Percentiles rank a stretch among this genome's conserved stretches.
These are phyloP conservation scores for Euspilapteryx auroguttella DNA, from an alignment of 2,888 invertebrate species.

Conservation along the genomic window DNA sequence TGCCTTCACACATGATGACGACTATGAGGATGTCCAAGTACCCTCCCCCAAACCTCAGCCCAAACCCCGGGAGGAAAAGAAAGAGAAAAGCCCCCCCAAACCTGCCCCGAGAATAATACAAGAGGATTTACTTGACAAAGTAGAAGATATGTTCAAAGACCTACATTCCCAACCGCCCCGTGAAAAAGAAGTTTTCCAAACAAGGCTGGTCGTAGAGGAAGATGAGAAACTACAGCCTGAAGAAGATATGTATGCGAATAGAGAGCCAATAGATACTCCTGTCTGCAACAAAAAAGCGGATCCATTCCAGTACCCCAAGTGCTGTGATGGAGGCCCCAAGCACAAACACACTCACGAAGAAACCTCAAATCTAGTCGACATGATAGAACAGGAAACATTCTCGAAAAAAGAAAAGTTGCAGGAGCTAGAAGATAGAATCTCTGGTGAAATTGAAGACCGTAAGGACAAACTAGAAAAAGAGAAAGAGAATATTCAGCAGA, in stretches of 20 bases:
- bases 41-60: slow-evolving; percentile 4
- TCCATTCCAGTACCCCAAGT: slow-evolving; percentile 37
- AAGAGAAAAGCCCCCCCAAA: slow-evolving; percentile 25
- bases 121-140: slow-evolving; percentile 47
- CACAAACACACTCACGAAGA: slow-evolving; percentile 44
- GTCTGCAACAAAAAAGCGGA: slow-evolving; percentile 21
- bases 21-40: slow-evolving; percentile 17
- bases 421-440: slow-evolving; percentile 23
- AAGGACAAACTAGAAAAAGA: slow-evolving; percentile 30
- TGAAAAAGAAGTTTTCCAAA: slow-evolving; percentile 31
- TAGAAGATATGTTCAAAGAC: slow-evolving; percentile 56
- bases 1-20: slow-evolving; percentile 42
- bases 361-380: slow-evolving; percentile 39
- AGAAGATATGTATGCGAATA: slow-evolving; percentile 40
- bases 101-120: slow-evolving; percentile 44
- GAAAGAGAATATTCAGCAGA: slow-evolving; percentile 32
- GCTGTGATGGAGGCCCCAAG: slow-evolving; percentile 33
- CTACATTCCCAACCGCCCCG: slow-evolving; percentile 30
- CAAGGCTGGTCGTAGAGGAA: slow-evolving; percentile 47
- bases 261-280: slow-evolving; percentile 50
- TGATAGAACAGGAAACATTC: slow-evolving; percentile 44
- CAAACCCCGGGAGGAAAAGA: slow-evolving; percentile 11
- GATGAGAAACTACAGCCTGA: slow-evolving; percentile 18
- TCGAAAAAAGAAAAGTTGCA: slow-evolving; percentile 34
- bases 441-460: slow-evolving; percentile 24